These are phyloP conservation scores for Pedetes capensis DNA, from an alignment of 2,113 vertebrate genomes.

Conservation along the genomic window DNA sequence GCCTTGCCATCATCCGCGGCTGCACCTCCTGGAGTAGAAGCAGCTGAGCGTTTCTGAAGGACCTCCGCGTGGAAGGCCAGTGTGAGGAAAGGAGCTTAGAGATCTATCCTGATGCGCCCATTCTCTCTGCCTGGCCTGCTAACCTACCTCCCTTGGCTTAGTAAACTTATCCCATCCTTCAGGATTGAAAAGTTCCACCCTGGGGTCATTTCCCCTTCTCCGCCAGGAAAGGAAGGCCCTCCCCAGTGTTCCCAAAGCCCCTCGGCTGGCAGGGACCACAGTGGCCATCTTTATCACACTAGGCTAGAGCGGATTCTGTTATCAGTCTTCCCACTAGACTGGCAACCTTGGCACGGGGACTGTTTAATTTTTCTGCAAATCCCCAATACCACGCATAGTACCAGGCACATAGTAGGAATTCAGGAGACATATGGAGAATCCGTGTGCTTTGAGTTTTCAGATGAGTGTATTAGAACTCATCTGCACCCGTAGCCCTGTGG, in stretches of 20 bases:
- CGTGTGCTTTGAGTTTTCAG: conserved; percentile 16
- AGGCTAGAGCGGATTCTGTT: not conserved
- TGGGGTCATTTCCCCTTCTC: not conserved
- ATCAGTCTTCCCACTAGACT: not conserved
- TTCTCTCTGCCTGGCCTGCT: not conserved
- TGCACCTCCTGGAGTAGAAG: not conserved
- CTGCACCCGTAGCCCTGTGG: too few relatives aligned
- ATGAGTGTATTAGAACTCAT: too few relatives aligned
- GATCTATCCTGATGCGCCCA: not conserved
- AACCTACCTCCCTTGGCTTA: not conserved
- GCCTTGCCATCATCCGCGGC: not conserved
- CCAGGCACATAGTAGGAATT: not conserved
- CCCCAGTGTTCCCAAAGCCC: not conserved
- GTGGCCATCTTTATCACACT: not conserved
- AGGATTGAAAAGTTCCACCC: not conserved
- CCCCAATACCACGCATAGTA: not conserved
- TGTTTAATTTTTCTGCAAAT: not conserved
- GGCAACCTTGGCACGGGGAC: not conserved
- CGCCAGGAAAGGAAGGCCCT: not conserved
- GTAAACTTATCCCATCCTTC: not conserved
- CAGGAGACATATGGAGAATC: not conserved
- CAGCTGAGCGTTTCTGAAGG: not conserved
- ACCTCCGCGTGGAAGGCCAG: not conserved
- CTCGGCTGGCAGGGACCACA: not conserved
- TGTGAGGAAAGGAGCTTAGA: not conserved